phyloP scores from a whole-genome alignment of 2,797 vertebrate genomes.

The Pogonophryne albipinna region DNA sequence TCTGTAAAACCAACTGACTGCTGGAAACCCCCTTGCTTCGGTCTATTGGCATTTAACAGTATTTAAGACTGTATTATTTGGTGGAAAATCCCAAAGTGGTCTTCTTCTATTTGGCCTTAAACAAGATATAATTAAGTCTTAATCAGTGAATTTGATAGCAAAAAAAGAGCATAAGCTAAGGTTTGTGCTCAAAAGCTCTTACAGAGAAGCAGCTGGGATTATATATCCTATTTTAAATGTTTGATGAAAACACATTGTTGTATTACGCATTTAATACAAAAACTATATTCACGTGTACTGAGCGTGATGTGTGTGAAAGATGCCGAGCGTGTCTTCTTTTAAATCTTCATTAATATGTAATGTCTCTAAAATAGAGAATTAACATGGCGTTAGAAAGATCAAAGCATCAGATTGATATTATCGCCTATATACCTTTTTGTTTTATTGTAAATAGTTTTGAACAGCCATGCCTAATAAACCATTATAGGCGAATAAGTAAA shows the following conservation, averaged over 20 bases:
- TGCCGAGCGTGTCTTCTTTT: background rate
- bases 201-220: background rate
- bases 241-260: background rate
- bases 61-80: constrained; percentile 27
- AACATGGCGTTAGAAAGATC: background rate
- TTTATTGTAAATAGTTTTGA: background rate
- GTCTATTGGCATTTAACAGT: constrained; percentile 17
- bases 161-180: background rate
- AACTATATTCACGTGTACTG: background rate
- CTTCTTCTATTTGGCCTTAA: constrained; percentile 4
- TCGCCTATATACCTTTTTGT: background rate
- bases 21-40: constrained; percentile 23
- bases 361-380: background rate
- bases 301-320: background rate
- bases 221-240: background rate
- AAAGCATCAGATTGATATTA: background rate
- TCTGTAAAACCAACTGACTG: background rate
- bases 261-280: constrained; percentile 8
- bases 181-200: background rate
- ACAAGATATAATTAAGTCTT: constrained; percentile 3
- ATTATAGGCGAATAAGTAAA: no score
- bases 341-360: constrained; percentile 1
- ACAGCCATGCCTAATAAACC: no score
- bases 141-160: background rate
- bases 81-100: constrained; percentile 38